Evolutionary conservation across 1,140 invertebrate species (phyloP).

Genomic region (Phymastichus coffea): DNA sequence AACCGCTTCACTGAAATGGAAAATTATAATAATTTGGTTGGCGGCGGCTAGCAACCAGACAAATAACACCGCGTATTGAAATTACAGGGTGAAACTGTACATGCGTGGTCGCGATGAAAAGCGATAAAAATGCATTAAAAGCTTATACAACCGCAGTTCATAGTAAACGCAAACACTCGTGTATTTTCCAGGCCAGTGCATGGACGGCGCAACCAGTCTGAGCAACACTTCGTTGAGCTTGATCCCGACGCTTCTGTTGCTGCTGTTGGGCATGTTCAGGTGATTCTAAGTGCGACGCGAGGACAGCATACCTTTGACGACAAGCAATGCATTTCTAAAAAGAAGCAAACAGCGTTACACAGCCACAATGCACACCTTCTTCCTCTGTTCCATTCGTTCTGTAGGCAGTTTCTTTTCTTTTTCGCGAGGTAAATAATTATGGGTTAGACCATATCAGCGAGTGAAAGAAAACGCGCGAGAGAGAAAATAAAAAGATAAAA

Average conservation of each 20-base stretch:
- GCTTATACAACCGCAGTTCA: no score
- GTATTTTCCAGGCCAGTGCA: slow-evolving; percentile 50
- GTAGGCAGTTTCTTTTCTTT: no score
- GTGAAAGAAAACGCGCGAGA: background rate
- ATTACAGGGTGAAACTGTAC: no score
- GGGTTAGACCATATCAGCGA: slow-evolving; percentile 52
- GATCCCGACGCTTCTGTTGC: slow-evolving; percentile 41
- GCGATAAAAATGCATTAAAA: no score
- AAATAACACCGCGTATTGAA: no score
- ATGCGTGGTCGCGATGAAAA: no score
- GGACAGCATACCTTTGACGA: background rate
- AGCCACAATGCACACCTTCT: background rate
- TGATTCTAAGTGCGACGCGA: slow-evolving; percentile 48
- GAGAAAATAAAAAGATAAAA: slow-evolving; percentile 10
- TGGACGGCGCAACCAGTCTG: slow-evolving; percentile 47
- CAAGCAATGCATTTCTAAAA: background rate
- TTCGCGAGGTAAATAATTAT: slow-evolving; percentile 37
- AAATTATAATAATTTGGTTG: no score
- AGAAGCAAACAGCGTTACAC: background rate
- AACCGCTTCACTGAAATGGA: no score
- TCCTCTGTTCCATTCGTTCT: background rate
- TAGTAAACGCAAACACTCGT: no score
- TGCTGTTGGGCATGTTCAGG: slow-evolving; percentile 49
- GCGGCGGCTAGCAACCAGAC: no score
- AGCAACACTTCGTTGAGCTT: slow-evolving; percentile 45